Conservation (phyloP, 2,888 invertebrate genomes). For the Hydrotaea diabolus region DNA sequence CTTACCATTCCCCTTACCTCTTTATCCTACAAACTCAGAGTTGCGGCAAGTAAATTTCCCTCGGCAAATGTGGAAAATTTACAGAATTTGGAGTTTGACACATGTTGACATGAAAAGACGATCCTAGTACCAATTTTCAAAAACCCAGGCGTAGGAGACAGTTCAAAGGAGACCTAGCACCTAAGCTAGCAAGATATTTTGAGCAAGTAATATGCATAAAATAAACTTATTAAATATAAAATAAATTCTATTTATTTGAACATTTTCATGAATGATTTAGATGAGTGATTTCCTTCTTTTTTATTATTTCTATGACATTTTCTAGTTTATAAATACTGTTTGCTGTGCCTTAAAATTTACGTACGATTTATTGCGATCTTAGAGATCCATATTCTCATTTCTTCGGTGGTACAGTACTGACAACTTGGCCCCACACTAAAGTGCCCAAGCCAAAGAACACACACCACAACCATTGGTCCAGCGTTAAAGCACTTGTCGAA, state of each 20-base stretch:
- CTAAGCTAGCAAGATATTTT: too few species aligned
- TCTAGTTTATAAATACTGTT: slow-evolving; percentile 35
- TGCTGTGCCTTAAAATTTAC: not conserved
- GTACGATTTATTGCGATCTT: slow-evolving; percentile 7
- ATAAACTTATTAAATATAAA: slow-evolving; percentile 31
- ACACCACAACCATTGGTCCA: slow-evolving; percentile 99
- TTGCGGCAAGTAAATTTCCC: too few species aligned
- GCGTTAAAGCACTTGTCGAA: slow-evolving; percentile 93
- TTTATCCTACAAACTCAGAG: too few species aligned
- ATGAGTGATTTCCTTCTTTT: not conserved
- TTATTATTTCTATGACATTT: slow-evolving; percentile 17
- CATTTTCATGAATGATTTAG: slow-evolving; percentile 16
- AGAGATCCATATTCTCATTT: slow-evolving; percentile 81
- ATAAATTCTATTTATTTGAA: slow-evolving; percentile 26
- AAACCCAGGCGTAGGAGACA: too few species aligned
- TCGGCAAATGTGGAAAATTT: too few species aligned
- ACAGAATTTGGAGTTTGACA: too few species aligned
- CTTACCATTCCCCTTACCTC: too few species aligned
- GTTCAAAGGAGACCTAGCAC: too few species aligned
- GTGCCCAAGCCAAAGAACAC: slow-evolving; percentile 98
- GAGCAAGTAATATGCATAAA: too few species aligned
- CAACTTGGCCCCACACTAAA: slow-evolving; percentile 98
- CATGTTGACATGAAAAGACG: too few species aligned
- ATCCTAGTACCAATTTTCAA: too few species aligned
- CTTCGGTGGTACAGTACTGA: slow-evolving; percentile 97